Base-by-base conservation (phyloP, 2,113 vertebrate species). In the Dipodomys ordii region DNA sequence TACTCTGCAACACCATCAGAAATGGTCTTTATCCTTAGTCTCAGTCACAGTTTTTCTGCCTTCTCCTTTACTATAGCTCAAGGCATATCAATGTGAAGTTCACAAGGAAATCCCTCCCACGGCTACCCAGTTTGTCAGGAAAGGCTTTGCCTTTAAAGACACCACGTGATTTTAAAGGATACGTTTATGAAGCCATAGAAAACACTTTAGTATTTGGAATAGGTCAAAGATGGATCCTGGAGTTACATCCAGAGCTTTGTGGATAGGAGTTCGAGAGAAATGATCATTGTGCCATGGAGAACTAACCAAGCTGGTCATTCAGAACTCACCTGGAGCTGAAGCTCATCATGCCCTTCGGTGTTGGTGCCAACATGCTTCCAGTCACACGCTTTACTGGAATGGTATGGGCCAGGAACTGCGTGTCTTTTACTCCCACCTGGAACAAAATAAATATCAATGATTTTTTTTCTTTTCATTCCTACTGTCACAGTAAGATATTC, bases 261-360 rank as follows among this genome's bases (percentile, higher is more conserved):
- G 7, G 57, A 22, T 30, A n/a, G 19, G 92, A 95, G 81, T 32
- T 57, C 16, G 27, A 65, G 4, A 16, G 90, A 71, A 13, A 22
- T 68, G 69, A 80, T 11, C 12, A 84, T 64, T 46, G n/a, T 39
- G 0, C 30, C 28, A 83, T 44, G 73, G 85, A 90, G 0, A 76
- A 74, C 6, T 13, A 57, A 94, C 28, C 7, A 11, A 83, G 76
- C 39, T 8, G 0, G 0, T 46, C 62, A 94, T 4, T 87, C 1
- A 71, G 64, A 23, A 98, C 99, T 98, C 97, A 99, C 99, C 98
- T 97, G 98, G 97, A 98, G 98, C 90, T 96, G 97, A 99, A 98
- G 98, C 97, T 98, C 94, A 96, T 96, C 72, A 73, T 65, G 46
- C 83, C 94, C 97, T 96, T 95, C 98, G 97, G 97, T 93, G 97